These are phyloP conservation scores for Indri indri DNA, from an alignment of 2,113 vertebrate species.

Conservation along the genomic window DNA sequence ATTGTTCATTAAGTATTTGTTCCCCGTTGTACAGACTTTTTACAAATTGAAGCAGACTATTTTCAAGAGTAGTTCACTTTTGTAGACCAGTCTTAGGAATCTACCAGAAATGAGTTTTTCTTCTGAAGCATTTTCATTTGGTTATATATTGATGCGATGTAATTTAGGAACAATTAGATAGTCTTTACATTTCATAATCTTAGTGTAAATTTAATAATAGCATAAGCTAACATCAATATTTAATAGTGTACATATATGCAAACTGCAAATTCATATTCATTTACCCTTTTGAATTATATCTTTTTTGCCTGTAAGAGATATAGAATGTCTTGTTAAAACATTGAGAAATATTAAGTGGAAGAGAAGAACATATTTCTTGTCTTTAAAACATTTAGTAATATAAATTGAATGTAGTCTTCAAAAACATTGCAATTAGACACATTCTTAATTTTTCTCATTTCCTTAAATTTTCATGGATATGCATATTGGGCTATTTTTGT, in stretches of 20 bases:
- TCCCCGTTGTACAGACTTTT: not conserved
- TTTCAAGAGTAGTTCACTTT: conserved; percentile 25
- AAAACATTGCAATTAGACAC: conserved; percentile 8
- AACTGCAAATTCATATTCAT: conserved; percentile 37
- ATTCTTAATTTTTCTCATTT: conserved; percentile 66
- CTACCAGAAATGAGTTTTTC: not conserved
- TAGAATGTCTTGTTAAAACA: conserved; percentile 1
- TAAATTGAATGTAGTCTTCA: conserved; percentile 8
- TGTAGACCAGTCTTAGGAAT: not conserved
- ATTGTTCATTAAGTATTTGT: conserved; percentile 29
- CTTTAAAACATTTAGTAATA: conserved; percentile 55
- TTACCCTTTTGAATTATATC: not conserved
- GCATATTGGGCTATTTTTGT: conserved; percentile 49
- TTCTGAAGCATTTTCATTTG: not conserved
- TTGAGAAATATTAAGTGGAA: conserved; percentile 50
- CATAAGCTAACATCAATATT: conserved; percentile 20
- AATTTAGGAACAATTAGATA: conserved; percentile 26
- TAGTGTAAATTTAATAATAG: conserved; percentile 8
- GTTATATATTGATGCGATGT: conserved; percentile 28
- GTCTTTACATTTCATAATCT: conserved; percentile 36
- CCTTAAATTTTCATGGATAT: conserved; percentile 42
- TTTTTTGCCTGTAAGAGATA: not conserved
- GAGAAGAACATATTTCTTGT: conserved; percentile 44
- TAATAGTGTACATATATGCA: not conserved
- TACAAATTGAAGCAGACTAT: not conserved